Percentiles rank a stretch among this genome's conserved stretches.
Evolutionary conservation across 37 sponge, comb jelly and placozoan genomes (phyloP).

Genomic region (Halichondria panicea): DNA sequence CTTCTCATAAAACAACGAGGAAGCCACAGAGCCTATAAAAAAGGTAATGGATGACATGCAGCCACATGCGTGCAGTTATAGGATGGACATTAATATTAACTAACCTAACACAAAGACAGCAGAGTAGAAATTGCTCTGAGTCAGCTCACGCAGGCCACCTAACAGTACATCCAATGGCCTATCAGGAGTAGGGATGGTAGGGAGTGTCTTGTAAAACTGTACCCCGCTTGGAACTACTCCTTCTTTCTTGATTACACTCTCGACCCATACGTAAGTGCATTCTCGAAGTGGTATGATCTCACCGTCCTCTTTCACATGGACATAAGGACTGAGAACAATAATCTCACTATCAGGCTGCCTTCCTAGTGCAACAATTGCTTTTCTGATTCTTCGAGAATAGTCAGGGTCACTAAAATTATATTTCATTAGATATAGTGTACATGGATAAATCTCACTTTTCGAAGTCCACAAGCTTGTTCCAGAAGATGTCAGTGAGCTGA

Average conservation of each 20-base stretch:
- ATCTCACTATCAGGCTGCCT: background rate
- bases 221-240: background rate
- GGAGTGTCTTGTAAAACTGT: background rate
- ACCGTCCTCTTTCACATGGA: background rate
- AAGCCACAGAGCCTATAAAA: background rate
- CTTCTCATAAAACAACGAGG: slow-evolving; percentile 2
- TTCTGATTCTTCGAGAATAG: background rate
- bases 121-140: background rate
- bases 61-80: background rate
- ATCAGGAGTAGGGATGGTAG: background rate
- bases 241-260: background rate
- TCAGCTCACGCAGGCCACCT: background rate
- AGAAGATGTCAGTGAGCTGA: background rate
- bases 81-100: background rate
- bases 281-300: background rate
- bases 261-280: background rate
- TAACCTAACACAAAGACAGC: slow-evolving; percentile 1
- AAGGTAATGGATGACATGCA: background rate
- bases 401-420: background rate
- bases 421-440: background rate
- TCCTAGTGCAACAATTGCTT: background rate
- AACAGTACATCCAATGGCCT: background rate
- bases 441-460: background rate
- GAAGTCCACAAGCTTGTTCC: background rate
- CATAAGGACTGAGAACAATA: background rate